phyloP scores from a whole-genome alignment of 2,888 invertebrate species.

The Cremastinae sp. region DNA sequence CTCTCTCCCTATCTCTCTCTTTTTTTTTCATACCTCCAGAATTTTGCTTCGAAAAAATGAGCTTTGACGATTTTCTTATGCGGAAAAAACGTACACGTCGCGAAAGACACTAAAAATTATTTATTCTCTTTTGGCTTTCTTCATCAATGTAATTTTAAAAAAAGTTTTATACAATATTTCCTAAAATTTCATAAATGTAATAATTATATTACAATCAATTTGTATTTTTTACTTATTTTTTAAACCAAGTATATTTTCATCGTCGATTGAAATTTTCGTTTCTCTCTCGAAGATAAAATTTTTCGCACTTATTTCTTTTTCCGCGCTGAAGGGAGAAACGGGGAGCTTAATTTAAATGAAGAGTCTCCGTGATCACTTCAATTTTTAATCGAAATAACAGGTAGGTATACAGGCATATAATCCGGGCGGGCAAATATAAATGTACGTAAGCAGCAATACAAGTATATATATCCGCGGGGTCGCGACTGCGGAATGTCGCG shows the following conservation, averaged over 20 bases:
- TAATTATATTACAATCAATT: too few relatives aligned
- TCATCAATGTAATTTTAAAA: too few relatives aligned
- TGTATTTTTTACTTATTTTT: too few relatives aligned
- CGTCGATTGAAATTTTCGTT: too few relatives aligned
- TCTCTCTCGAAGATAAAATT: neutral
- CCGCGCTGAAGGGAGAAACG: constrained; percentile 4
- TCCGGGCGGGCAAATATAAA: neutral
- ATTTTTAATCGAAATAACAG: constrained; percentile 52
- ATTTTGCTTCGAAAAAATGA: constrained; percentile 1
- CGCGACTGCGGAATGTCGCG: constrained; percentile 45
- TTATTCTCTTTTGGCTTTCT: too few relatives aligned
- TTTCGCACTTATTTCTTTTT: constrained; percentile 30
- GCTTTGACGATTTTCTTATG: constrained; percentile 13
- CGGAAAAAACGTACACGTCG: too few relatives aligned
- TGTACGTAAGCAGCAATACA: constrained; percentile 18
- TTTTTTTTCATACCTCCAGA: constrained; percentile 9
- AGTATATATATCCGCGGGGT: constrained; percentile 8
- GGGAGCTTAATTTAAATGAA: constrained; percentile 41
- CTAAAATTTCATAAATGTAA: too few relatives aligned
- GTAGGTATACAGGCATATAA: constrained; percentile 4
- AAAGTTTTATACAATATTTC: too few relatives aligned
- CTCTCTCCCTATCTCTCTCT: constrained; percentile 10
- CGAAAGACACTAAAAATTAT: too few relatives aligned
- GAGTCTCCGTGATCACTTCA: constrained; percentile 51
- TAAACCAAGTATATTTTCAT: too few relatives aligned